A percentile compares a stretch with the other conserved stretches of the same genome.
Conservation (phyloP, 1,140 invertebrate genomes). For the Danaus melanippus region DNA sequence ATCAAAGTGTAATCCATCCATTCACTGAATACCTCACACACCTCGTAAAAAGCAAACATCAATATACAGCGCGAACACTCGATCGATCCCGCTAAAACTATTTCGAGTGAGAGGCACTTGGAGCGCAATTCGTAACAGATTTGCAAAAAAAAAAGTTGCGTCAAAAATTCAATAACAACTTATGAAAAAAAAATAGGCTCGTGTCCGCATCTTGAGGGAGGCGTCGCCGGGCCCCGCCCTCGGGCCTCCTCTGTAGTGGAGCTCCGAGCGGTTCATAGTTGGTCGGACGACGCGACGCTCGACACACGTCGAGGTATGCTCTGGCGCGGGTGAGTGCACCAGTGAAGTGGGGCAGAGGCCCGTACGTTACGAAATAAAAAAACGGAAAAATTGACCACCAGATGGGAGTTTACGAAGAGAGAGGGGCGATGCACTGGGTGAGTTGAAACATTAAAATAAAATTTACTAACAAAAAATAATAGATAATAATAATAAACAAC, state of each 20-base stretch:
- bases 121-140: conserved; percentile 30
- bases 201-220: conserved; percentile 36
- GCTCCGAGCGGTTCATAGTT: conserved; percentile 27
- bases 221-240: conserved; percentile 39
- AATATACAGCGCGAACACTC: conserved; percentile 11
- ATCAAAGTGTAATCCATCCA: too few relatives aligned
- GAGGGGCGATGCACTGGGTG: conserved; percentile 69
- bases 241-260: conserved; percentile 30
- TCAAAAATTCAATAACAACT: conserved; percentile 40
- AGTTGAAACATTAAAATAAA: conserved; percentile 11
- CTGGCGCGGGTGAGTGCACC: conserved; percentile 47
- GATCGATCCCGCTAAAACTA: conserved; percentile 18
- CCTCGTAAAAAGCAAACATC: too few relatives aligned
- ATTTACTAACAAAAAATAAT: too few relatives aligned
- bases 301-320: conserved; percentile 38
- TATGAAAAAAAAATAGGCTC: conserved; percentile 37
- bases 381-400: conserved; percentile 68
- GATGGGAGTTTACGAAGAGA: conserved; percentile 70
- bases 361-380: conserved; percentile 62
- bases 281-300: conserved; percentile 39
- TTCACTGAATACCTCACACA: too few relatives aligned
- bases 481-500: too few relatives aligned
- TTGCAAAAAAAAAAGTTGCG: conserved; percentile 31
- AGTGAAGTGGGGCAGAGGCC: conserved; percentile 65
- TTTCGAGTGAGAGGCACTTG: conserved; percentile 24